A percentile compares a stretch with the other conserved stretches of the same genome.
phyloP scores from a whole-genome alignment of 2,888 invertebrate species.

The Erebia ligea region DNA sequence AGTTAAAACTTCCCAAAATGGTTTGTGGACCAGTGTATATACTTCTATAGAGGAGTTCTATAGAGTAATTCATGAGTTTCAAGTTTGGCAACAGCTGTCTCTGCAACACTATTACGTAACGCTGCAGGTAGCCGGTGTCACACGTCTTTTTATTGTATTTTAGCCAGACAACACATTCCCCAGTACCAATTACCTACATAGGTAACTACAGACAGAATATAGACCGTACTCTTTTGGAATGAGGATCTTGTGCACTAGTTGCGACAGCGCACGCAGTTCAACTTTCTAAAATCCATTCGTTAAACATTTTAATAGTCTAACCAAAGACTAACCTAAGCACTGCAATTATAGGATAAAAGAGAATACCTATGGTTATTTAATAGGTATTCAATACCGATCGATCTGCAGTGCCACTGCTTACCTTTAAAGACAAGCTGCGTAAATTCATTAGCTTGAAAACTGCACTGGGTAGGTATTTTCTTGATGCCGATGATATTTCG shows the following conservation, averaged over 20 bases:
- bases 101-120: conserved; percentile 74
- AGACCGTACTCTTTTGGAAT: not conserved
- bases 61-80: conserved; percentile 50
- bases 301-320: too few species aligned
- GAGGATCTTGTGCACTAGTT: not conserved
- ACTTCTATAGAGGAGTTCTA: too few species aligned
- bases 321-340: too few species aligned
- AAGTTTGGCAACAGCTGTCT: conserved; percentile 71
- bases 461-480: too few species aligned
- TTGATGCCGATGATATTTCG: too few species aligned
- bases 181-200: not conserved
- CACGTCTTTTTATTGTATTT: not conserved
- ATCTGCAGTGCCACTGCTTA: too few species aligned
- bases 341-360: too few species aligned
- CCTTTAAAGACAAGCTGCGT: too few species aligned
- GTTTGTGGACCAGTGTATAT: too few species aligned
- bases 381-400: too few species aligned
- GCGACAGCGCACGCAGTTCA: not conserved
- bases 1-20: not conserved
- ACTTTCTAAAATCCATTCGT: not conserved
- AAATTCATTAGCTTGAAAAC: too few species aligned
- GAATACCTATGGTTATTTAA: too few species aligned
- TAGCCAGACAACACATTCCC: not conserved
- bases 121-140: conserved; percentile 63
- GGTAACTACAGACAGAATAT: not conserved